phyloP scores from a whole-genome alignment of 2,888 invertebrate species.

The Aporophyla lueneburgensis region DNA sequence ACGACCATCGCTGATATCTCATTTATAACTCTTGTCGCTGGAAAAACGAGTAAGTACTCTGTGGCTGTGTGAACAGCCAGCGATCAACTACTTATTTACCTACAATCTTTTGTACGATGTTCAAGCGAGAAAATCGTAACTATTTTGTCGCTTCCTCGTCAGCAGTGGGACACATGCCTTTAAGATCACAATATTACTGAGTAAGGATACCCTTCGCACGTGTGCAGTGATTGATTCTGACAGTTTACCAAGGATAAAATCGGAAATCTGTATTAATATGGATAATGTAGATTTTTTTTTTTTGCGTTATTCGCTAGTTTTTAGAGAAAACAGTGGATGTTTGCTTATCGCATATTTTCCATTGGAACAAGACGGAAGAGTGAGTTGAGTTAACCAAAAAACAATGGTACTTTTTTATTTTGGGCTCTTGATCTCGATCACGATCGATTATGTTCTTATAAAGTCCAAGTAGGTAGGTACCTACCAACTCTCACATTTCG shows the following conservation, averaged over 20 bases:
- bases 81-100: background rate
- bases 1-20: background rate
- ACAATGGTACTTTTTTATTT: too few relatives aligned
- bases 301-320: conserved; percentile 1
- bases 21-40: background rate
- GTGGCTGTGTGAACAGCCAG: background rate
- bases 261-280: background rate
- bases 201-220: conserved; percentile 23
- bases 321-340: background rate
- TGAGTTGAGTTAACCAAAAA: too few relatives aligned
- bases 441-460: background rate
- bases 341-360: background rate
- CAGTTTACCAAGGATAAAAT: conserved; percentile 28
- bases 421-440: too few relatives aligned
- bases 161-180: background rate
- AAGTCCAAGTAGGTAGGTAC: background rate
- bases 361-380: background rate
- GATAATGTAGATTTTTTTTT: background rate
- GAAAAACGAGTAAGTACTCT: background rate
- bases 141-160: background rate
- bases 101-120: background rate
- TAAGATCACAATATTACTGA: conserved; percentile 36
- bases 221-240: conserved; percentile 42
- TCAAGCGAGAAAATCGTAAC: background rate
- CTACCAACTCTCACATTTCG: background rate